Evolutionary conservation across 2,113 vertebrate genomes (phyloP), one percentile per base, ranked within the genome.

Genomic region (Sorex fumeus): DNA sequence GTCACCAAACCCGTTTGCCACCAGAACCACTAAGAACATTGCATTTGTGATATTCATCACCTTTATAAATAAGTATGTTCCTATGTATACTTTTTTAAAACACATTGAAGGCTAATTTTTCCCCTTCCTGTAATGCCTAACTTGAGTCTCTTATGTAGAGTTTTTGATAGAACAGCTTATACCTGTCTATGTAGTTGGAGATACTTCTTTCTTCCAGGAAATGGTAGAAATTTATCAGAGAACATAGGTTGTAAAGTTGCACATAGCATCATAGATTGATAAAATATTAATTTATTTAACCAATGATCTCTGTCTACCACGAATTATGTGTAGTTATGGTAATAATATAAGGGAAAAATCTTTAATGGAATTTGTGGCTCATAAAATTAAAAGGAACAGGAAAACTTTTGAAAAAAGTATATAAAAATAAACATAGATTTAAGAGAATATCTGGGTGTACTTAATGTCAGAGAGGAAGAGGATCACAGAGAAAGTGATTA

Each of bases 281-380:
- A 23, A 16, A 43, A 2, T 18, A 15, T 34, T 47, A 28, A 40
- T 45, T 45, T 40, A 21, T 28, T 70, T 50, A 12, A 30, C 15
- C 6, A 28, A 1, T 25, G 12, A 6, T 34, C 21, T 77, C 30
- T 19, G 36, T 50, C 2, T 40, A 11, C 19, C 30, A 62, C 60
- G 19, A 9, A 1, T 34, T 4, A 0, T 25, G n/a, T 3, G 0
- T 11, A 43, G 8, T n/a, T 8, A 9, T 4, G 19, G 9, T 1
- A 25, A 18, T 3, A 4, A n/a, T 53, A 23, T 28, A 57, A 1
- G 4, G 15, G 19, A 7, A 9, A n/a, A 25, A 50, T 27, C 21
- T 11, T 23, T 1, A 0, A 21, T 21, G 36, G 19, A 4, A 40
- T 1, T 53, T 50, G n/a, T 1, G 40, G 21, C 11, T n/a, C 6